phyloP scores from a whole-genome alignment of 2,888 invertebrate genomes.

The Bellardia pandia region DNA sequence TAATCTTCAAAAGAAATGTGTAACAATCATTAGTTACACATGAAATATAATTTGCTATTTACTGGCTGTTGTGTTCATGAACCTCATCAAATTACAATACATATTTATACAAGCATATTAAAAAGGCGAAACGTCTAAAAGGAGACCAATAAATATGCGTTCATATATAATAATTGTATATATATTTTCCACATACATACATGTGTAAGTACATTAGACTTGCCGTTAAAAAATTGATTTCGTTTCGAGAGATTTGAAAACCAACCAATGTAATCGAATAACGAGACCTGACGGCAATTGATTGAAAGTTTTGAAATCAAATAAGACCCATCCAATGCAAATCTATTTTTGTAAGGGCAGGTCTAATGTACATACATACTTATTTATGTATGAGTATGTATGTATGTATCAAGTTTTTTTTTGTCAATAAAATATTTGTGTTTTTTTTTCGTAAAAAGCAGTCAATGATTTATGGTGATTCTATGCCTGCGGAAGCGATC shows the following conservation, averaged over 20 bases:
- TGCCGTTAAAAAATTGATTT: no score
- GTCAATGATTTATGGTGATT: slow-evolving; percentile 48
- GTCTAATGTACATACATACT: no score
- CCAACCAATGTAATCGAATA: no score
- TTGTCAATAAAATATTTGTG: slow-evolving; percentile 8
- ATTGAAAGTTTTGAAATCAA: no score
- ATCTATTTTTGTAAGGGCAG: no score
- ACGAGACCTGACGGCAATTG: no score
- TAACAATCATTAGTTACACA: slow-evolving; percentile 29
- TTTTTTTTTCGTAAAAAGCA: slow-evolving; percentile 7
- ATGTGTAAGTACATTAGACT: not conserved
- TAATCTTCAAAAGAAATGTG: not conserved
- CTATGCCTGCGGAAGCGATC: slow-evolving; percentile 55
- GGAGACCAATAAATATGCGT: slow-evolving; percentile 2
- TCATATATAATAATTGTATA: not conserved
- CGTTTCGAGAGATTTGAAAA: no score
- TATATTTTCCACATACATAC: not conserved
- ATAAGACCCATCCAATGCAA: no score
- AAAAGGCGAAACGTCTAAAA: slow-evolving; percentile 9
- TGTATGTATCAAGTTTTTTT: not conserved
- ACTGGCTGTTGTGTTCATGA: slow-evolving; percentile 9
- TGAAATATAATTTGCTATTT: slow-evolving; percentile 28
- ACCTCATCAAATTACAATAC: slow-evolving; percentile 40
- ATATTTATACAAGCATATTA: slow-evolving; percentile 13
- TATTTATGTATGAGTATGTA: no score